Percentiles rank a stretch among this genome's conserved stretches.
phyloP scores from a whole-genome alignment of 2,113 vertebrate genomes.

The Oncorhynchus clarkii region DNA sequence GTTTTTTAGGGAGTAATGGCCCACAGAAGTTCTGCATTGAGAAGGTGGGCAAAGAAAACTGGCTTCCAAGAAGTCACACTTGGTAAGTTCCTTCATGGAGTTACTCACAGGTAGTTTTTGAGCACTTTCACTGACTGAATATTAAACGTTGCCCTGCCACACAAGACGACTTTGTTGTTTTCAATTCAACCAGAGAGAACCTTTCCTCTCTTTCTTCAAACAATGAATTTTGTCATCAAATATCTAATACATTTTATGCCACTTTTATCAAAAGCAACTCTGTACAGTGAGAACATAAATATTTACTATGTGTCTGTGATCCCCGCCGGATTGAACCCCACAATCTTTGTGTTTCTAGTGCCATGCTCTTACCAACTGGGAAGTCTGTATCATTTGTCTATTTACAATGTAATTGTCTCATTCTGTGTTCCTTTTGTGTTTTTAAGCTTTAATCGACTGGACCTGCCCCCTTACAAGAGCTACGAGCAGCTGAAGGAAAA shows the following conservation, averaged over 20 bases:
- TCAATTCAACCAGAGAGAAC: neutral
- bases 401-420: neutral
- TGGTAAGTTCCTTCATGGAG: conserved; percentile 77
- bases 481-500: conserved; percentile 98
- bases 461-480: conserved; percentile 97
- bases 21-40: conserved; percentile 98
- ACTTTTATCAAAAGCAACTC: neutral
- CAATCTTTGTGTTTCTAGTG: neutral
- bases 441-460: conserved; percentile 93
- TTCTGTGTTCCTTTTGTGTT: neutral
- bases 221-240: neutral
- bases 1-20: conserved; percentile 89
- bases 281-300: too few species aligned
- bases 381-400: neutral
- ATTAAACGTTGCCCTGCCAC: conserved; percentile 3
- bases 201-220: neutral
- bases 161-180: neutral
- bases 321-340: too few species aligned
- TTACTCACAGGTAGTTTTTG: neutral
- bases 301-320: too few species aligned
- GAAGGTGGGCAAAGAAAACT: conserved; percentile 99
- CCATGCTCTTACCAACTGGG: neutral
- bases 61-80: conserved; percentile 97
- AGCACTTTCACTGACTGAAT: neutral
- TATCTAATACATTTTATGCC: neutral